Evolutionary conservation across 2,888 invertebrate genomes (phyloP).

Genomic region (Lasioglossum lativentre): DNA sequence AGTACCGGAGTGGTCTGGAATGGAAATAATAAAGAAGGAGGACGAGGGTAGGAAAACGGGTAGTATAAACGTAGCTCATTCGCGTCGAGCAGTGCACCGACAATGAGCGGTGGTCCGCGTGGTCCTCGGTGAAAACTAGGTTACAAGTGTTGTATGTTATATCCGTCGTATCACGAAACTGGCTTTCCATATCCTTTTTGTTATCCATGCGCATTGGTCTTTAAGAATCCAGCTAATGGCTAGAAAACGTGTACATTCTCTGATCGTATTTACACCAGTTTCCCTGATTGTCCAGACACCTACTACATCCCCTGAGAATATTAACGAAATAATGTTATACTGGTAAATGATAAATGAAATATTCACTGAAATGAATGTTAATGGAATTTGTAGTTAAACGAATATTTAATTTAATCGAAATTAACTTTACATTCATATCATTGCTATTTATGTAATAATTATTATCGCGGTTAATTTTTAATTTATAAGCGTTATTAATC

Average conservation of each 20-base stretch:
- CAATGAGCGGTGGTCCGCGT: constrained; percentile 25
- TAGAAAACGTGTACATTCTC: neutral
- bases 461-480: neutral
- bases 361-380: neutral
- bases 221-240: neutral
- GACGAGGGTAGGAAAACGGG: constrained; percentile 21
- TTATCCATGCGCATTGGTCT: constrained; percentile 14
- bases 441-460: neutral
- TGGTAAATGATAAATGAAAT: neutral
- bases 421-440: neutral
- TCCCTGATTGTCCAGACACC: neutral
- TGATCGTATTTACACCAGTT: neutral
- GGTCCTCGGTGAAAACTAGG: constrained; percentile 51
- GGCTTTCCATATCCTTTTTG: constrained; percentile 47
- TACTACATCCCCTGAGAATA: neutral
- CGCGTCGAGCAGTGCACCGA: constrained; percentile 1
- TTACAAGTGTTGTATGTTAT: constrained; percentile 59
- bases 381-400: neutral
- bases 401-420: neutral
- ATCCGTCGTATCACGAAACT: constrained; percentile 46
- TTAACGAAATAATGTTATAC: neutral
- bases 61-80: neutral
- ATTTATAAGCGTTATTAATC: neutral
- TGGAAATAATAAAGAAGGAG: constrained; percentile 9
- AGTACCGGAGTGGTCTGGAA: neutral